Evolutionary conservation across 2,113 vertebrate species (phyloP).

Genomic region (Arenaria interpres): DNA sequence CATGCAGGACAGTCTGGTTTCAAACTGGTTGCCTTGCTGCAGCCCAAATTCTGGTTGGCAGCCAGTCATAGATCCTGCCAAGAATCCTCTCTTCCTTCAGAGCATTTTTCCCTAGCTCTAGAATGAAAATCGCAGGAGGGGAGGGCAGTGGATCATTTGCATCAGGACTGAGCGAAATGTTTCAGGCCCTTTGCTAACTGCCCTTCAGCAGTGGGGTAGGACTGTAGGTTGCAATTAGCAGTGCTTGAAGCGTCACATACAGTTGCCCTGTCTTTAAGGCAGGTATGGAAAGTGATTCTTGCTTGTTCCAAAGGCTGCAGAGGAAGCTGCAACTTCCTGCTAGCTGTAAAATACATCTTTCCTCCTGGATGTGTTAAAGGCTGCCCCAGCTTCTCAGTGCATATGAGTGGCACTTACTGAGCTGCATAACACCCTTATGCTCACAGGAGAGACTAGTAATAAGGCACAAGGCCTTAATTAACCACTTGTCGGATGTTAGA

Average conservation of each 20-base stretch:
- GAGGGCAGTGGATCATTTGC: neutral
- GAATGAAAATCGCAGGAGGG: constrained; percentile 7
- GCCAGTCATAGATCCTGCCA: constrained; percentile 4
- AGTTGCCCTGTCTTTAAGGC: neutral
- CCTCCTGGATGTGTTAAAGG: neutral
- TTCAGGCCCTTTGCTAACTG: neutral
- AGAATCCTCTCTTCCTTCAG: constrained; percentile 24
- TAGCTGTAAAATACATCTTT: neutral
- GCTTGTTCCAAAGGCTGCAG: neutral
- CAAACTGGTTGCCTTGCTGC: neutral
- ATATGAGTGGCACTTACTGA: neutral
- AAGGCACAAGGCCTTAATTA: neutral
- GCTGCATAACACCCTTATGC: neutral
- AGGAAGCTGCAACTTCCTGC: neutral
- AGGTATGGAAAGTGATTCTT: neutral
- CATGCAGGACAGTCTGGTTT: neutral
- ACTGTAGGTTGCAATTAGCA: neutral
- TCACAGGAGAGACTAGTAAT: neutral
- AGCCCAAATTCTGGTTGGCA: constrained; percentile 11
- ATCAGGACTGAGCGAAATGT: neutral
- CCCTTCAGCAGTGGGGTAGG: neutral
- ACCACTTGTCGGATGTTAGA: neutral
- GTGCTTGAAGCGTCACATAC: neutral
- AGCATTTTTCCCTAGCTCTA: neutral
- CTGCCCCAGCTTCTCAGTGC: neutral